phyloP scores from a whole-genome alignment of 2,888 invertebrate species.

The Poecilobothrus nobilitatus region DNA sequence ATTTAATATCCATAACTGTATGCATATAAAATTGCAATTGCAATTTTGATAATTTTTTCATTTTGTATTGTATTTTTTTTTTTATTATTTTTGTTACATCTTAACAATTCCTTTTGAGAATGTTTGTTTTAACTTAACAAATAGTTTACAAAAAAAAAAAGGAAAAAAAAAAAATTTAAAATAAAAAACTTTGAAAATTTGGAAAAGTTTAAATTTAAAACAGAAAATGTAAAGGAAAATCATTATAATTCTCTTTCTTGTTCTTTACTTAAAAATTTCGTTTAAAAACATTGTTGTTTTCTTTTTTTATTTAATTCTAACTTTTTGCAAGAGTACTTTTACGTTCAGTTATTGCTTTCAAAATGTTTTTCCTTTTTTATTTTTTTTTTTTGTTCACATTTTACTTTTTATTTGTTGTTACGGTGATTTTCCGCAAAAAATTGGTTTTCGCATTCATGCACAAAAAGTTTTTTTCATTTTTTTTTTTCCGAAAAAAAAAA shows the following conservation, averaged over 20 bases:
- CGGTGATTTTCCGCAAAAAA: not conserved
- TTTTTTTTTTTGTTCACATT: not conserved
- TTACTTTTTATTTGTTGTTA: not conserved
- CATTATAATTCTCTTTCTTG: not conserved
- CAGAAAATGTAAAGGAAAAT: no score
- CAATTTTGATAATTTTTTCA: no score
- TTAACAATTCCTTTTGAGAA: constrained; percentile 1
- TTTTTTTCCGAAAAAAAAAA: not conserved
- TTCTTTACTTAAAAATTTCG: not conserved
- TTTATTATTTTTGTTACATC: not conserved
- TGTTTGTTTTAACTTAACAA: not conserved
- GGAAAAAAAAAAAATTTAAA: not conserved
- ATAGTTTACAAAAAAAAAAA: not conserved
- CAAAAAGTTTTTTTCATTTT: not conserved
- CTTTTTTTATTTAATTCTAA: not conserved
- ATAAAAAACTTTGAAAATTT: no score
- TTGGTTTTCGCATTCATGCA: constrained; percentile 6
- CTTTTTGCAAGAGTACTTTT: not conserved
- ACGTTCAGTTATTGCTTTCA: not conserved
- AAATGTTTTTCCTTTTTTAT: not conserved
- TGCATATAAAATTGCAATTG: no score
- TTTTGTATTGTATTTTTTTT: no score
- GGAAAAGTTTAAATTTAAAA: no score
- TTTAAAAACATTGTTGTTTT: not conserved
- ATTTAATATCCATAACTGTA: no score